Conservation (phyloP, 2,797 vertebrate species). For the Pteropus rufus region DNA sequence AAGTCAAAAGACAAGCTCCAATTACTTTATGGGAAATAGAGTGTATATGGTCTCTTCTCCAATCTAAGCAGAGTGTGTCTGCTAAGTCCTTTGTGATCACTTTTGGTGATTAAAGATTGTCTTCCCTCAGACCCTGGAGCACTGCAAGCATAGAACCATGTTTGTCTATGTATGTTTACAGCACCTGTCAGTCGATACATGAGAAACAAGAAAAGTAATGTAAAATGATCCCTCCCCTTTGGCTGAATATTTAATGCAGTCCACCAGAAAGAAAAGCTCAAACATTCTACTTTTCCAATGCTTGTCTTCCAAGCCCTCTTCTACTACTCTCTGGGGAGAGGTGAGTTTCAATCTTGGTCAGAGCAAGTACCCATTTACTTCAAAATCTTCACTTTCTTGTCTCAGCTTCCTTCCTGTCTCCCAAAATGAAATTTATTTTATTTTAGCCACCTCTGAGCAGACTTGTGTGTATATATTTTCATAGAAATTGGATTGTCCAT, state of each 20-base stretch:
- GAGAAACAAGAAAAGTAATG: conserved; percentile 92
- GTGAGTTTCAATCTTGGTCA: conserved; percentile 88
- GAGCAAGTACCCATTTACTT: conserved; percentile 86
- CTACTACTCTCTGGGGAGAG: conserved; percentile 88
- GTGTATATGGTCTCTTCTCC: neutral
- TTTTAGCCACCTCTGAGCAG: conserved; percentile 92
- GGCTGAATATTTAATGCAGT: conserved; percentile 92
- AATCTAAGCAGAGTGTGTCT: neutral
- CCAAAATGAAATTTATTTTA: conserved; percentile 91
- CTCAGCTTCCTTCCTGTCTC: conserved; percentile 90
- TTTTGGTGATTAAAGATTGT: conserved; percentile 76
- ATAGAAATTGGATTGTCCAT: conserved; percentile 90
- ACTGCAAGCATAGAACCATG: conserved; percentile 81
- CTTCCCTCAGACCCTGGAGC: conserved; percentile 76
- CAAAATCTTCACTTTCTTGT: conserved; percentile 86
- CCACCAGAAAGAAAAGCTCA: conserved; percentile 87
- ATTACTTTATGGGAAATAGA: conserved; percentile 6
- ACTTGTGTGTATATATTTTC: conserved; percentile 95
- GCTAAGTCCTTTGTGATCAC: conserved; percentile 34
- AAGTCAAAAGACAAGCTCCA: neutral
- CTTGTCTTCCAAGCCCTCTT: conserved; percentile 86
- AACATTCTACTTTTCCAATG: conserved; percentile 87
- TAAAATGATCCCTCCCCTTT: conserved; percentile 88
- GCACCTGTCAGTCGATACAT: conserved; percentile 91
- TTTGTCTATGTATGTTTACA: conserved; percentile 95